Evolutionary conservation across 1,140 invertebrate genomes (phyloP), one percentile per base, ranked within the genome.

Genomic region (Tyrophagus putrescentiae): DNA sequence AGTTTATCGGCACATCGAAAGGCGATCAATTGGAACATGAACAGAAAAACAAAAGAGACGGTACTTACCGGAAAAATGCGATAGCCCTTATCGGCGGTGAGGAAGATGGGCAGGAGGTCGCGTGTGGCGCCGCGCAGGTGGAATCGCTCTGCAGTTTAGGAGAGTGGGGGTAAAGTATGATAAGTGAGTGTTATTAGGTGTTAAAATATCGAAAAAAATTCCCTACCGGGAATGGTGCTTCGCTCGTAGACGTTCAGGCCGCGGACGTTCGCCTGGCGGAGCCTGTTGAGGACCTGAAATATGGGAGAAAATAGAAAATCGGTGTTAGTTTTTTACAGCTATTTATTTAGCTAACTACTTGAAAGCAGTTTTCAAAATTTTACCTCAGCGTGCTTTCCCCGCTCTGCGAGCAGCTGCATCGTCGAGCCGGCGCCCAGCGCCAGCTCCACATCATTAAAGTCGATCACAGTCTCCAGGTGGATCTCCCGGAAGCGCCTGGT

Each of bases 101-200:
- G 64, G 57, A 80, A 67, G 63, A 82, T 78, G 3, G 77, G 74
- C 25, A 77, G 75, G n/a, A 81, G 70, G 54, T 82, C 67, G 28
- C 68, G 65, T n/a, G n/a, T n/a, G 67, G 79, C 80, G 36, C 80
- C 75, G 57, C 71, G 74, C 60, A 80, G 82, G 66, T 81, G 76
- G 71, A 75, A 81, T 56, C 73, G 69, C 28, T 76, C 66, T n/a
- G n/a, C n/a, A n/a, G n/a, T n/a, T n/a, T n/a, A n/a, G n/a, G n/a
- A n/a, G n/a, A n/a, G n/a, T n/a, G n/a, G n/a, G n/a, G n/a, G n/a
- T n/a, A n/a, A n/a, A n/a, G n/a, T n/a, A n/a, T n/a, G n/a, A n/a
- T n/a, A n/a, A n/a, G n/a, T n/a, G n/a, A n/a, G n/a, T n/a, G n/a
- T n/a, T n/a, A n/a, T n/a, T n/a, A n/a, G n/a, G n/a, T n/a, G n/a